phyloP scores from a whole-genome alignment of 2,888 invertebrate species.

The Thereva nobilitata region DNA sequence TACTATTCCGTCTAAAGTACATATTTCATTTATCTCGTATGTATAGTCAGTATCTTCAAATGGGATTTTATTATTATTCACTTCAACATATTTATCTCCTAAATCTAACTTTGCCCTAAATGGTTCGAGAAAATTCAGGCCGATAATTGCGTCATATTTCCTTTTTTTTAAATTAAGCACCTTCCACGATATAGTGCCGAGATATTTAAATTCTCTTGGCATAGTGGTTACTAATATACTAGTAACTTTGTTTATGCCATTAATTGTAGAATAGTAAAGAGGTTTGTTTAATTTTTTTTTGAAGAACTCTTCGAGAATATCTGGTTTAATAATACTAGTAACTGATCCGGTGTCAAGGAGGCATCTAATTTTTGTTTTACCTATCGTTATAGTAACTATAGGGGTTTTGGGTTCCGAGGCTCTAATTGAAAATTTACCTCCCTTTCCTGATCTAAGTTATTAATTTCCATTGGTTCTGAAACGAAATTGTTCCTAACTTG shows the following conservation, averaged over 20 bases:
- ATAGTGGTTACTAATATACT: conserved; percentile 36
- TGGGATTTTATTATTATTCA: conserved; percentile 12
- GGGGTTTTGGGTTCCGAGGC: conserved; percentile 27
- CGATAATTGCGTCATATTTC: conserved; percentile 16
- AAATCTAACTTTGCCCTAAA: conserved; percentile 16
- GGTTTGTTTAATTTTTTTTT: conserved; percentile 17
- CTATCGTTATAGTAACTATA: conserved; percentile 9
- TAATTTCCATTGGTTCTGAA: conserved; percentile 26
- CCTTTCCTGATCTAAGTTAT: conserved; percentile 3
- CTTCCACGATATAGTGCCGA: conserved; percentile 37
- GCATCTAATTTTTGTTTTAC: conserved; percentile 15
- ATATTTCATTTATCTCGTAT: background rate
- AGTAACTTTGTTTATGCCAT: conserved; percentile 38
- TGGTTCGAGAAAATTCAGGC: conserved; percentile 14
- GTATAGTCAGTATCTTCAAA: conserved; percentile 11
- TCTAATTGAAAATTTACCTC: conserved; percentile 34
- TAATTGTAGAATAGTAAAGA: conserved; percentile 35
- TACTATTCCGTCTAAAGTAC: background rate
- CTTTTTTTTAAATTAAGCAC: conserved; percentile 27
- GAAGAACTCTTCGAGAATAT: conserved; percentile 10
- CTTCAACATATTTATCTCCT: conserved; percentile 1
- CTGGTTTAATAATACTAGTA: conserved; percentile 19
- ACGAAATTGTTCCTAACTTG: conserved; percentile 10
- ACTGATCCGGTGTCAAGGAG: conserved; percentile 19
- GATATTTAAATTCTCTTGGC: conserved; percentile 38